phyloP scores from a whole-genome alignment of 1,140 invertebrate genomes.

The Tetramorium alpestre region DNA sequence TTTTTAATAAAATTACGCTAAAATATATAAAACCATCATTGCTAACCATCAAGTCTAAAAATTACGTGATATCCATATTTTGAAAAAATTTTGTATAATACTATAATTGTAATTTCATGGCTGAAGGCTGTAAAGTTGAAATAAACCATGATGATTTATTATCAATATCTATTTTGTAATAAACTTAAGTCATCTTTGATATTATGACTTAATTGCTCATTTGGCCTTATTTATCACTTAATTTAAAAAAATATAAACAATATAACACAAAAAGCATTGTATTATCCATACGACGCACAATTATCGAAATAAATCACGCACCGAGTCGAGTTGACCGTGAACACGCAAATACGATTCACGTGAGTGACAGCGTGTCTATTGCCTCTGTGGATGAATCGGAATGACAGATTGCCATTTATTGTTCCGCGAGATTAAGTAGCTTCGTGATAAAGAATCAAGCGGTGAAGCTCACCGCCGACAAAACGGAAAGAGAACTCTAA shows the following conservation, averaged over 20 bases:
- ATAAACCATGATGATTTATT: too few relatives aligned
- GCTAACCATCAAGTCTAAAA: too few relatives aligned
- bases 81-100: too few relatives aligned
- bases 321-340: background rate
- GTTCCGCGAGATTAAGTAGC: conserved; percentile 33
- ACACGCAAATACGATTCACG: conserved; percentile 4
- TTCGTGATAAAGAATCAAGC: conserved; percentile 37
- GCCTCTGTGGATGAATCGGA: conserved; percentile 3
- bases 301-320: conserved; percentile 14
- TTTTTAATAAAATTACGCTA: background rate
- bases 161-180: too few relatives aligned
- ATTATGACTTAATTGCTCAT: too few relatives aligned
- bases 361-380: conserved; percentile 45
- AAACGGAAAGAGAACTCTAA: conserved; percentile 41
- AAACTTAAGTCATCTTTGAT: too few relatives aligned
- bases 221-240: too few relatives aligned
- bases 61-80: too few relatives aligned
- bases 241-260: too few relatives aligned
- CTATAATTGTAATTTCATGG: too few relatives aligned
- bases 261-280: background rate
- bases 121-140: too few relatives aligned
- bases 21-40: too few relatives aligned
- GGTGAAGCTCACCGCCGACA: conserved; percentile 13
- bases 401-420: conserved; percentile 8
- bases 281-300: conserved; percentile 1